Evolutionary conservation across 2,888 invertebrate species (phyloP).

Genomic region (Hartigia nigra): DNA sequence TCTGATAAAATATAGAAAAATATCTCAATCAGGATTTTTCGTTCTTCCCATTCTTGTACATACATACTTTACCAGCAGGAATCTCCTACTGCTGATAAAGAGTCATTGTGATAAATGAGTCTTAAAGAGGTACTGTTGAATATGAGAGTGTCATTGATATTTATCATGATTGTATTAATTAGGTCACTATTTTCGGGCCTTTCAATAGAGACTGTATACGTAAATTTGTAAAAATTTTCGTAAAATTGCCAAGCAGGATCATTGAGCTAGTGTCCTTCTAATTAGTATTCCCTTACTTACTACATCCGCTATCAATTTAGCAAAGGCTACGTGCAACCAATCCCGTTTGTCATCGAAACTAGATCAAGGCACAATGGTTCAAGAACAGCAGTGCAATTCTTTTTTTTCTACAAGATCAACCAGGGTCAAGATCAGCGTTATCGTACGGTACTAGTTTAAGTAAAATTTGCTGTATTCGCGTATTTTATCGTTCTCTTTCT

Average conservation of each 20-base stretch:
- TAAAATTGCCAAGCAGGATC: not conserved
- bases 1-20: not conserved
- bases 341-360: not conserved
- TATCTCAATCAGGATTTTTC: not conserved
- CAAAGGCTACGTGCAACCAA: not conserved
- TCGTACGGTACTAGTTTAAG: not conserved
- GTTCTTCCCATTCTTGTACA: not conserved
- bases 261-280: not conserved
- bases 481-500: not conserved
- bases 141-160: not conserved
- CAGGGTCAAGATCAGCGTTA: slow-evolving; percentile 5
- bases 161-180: not conserved
- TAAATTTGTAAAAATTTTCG: not conserved
- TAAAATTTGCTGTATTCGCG: not conserved
- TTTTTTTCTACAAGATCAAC: not conserved
- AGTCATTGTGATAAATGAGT: not conserved
- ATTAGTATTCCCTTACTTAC: not conserved
- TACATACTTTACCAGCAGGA: not conserved
- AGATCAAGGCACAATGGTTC: slow-evolving; percentile 1
- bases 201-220: no score
- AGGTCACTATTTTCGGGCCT: not conserved
- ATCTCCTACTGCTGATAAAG: not conserved
- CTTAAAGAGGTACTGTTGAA: not conserved
- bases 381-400: not conserved
- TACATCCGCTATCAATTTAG: not conserved